Conservation (phyloP, 2,113 vertebrate genomes). For the Entelurus aequoreus region DNA sequence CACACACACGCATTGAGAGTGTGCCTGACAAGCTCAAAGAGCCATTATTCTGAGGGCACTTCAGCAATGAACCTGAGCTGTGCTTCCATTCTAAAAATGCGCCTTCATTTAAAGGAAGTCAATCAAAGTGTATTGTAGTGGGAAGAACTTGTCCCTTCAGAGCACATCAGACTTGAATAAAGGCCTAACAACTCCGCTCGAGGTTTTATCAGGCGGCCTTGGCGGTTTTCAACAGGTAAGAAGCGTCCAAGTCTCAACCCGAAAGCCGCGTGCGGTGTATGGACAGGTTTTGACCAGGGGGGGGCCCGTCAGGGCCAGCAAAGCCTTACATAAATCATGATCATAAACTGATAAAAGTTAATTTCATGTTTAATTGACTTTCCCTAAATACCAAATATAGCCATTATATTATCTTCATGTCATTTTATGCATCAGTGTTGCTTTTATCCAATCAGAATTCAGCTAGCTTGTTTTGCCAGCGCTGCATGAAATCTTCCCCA, state of each 20-base stretch:
- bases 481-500: no score
- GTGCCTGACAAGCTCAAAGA: slow-evolving; percentile 20
- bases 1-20: not conserved
- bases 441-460: no score
- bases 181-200: not conserved
- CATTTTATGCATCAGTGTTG: no score
- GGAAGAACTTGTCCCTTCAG: not conserved
- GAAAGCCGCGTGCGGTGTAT: not conserved
- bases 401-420: no score
- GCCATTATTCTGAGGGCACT: slow-evolving; percentile 1
- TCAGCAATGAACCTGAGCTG: not conserved
- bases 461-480: no score
- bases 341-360: no score
- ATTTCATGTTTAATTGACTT: no score
- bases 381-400: no score
- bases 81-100: slow-evolving; percentile 5
- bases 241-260: not conserved
- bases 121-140: no score
- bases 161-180: not conserved
- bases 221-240: slow-evolving; percentile 10
- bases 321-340: no score
- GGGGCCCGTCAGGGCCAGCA: no score
- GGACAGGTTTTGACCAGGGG: slow-evolving; percentile 11
- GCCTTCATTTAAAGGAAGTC: not conserved
- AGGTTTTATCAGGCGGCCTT: not conserved